These are phyloP conservation scores for Corythoichthys intestinalis DNA, from an alignment of 2,113 vertebrate species.

Conservation along the genomic window DNA sequence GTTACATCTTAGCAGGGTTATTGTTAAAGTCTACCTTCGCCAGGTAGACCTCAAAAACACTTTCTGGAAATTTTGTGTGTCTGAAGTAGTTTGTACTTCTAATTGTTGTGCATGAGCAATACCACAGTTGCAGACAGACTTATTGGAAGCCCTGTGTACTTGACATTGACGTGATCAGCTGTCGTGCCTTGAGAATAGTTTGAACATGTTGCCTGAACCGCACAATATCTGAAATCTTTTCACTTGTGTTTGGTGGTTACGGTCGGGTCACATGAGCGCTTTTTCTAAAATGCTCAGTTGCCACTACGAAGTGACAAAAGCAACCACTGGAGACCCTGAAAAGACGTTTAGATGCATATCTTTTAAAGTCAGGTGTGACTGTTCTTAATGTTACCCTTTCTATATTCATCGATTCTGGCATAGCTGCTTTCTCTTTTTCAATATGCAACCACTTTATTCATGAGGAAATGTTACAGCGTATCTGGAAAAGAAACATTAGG, in stretches of 20 bases:
- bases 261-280: not conserved
- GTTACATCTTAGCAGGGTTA: slow-evolving; percentile 64
- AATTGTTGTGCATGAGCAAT: slow-evolving; percentile 41
- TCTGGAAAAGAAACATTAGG: slow-evolving; percentile 80
- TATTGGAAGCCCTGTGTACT: slow-evolving; percentile 75
- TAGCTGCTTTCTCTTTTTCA: slow-evolving; percentile 98
- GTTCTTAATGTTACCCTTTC: slow-evolving; percentile 75
- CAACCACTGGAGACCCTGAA: slow-evolving; percentile 22
- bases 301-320: slow-evolving; percentile 11
- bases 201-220: slow-evolving; percentile 88
- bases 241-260: slow-evolving; percentile 19
- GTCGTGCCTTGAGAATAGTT: slow-evolving; percentile 99
- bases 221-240: slow-evolving; percentile 50
- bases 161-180: slow-evolving; percentile 91
- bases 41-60: slow-evolving; percentile 39
- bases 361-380: slow-evolving; percentile 77
- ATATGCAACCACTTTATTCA: slow-evolving; percentile 99
- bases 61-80: slow-evolving; percentile 40
- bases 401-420: slow-evolving; percentile 83
- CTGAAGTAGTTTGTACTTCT: slow-evolving; percentile 39
- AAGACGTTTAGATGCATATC: slow-evolving; percentile 53
- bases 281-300: slow-evolving; percentile 2
- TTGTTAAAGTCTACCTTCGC: slow-evolving; percentile 55
- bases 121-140: slow-evolving; percentile 45
- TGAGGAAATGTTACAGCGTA: slow-evolving; percentile 79